Percentiles rank a stretch among this genome's conserved stretches.
These are phyloP conservation scores for Yponomeuta malinellus DNA, from an alignment of 2,888 invertebrate species.

Conservation along the genomic window DNA sequence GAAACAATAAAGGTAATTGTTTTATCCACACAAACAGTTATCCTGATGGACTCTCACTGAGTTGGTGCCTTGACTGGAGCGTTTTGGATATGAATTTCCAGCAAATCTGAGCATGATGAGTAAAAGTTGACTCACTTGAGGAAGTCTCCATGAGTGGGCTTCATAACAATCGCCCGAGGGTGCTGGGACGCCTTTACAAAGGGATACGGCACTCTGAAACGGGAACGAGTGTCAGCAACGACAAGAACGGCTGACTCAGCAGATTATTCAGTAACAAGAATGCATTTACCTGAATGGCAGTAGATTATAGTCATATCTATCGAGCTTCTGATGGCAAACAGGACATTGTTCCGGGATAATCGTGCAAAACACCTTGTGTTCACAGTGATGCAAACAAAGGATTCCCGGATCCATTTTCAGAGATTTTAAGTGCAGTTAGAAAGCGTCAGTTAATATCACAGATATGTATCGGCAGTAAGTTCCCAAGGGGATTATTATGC, in stretches of 20 bases:
- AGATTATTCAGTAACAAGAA: slow-evolving; percentile 21
- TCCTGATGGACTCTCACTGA: no score
- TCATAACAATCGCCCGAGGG: slow-evolving; percentile 88
- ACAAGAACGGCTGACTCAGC: slow-evolving; percentile 11
- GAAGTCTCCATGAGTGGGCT: slow-evolving; percentile 92
- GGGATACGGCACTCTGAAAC: slow-evolving; percentile 87
- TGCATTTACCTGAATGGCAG: slow-evolving; percentile 82
- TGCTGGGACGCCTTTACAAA: slow-evolving; percentile 88
- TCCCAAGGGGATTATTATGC: background rate
- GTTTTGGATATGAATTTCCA: background rate
- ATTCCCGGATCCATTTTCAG: slow-evolving; percentile 84
- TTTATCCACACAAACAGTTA: no score
- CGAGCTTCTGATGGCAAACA: slow-evolving; percentile 78
- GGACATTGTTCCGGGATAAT: slow-evolving; percentile 86
- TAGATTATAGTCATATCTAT: slow-evolving; percentile 78
- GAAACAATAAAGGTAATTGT: no score
- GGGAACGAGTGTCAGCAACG: slow-evolving; percentile 46
- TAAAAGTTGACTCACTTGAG: slow-evolving; percentile 80
- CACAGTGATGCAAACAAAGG: slow-evolving; percentile 94
- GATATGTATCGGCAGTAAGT: background rate
- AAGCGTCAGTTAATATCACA: slow-evolving; percentile 24
- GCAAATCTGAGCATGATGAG: background rate
- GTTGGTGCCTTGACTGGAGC: no score
- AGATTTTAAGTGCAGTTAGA: slow-evolving; percentile 24
- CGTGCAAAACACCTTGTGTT: slow-evolving; percentile 88